Base-by-base conservation (phyloP, 2,888 invertebrate species). In the Rutpela maculata region DNA sequence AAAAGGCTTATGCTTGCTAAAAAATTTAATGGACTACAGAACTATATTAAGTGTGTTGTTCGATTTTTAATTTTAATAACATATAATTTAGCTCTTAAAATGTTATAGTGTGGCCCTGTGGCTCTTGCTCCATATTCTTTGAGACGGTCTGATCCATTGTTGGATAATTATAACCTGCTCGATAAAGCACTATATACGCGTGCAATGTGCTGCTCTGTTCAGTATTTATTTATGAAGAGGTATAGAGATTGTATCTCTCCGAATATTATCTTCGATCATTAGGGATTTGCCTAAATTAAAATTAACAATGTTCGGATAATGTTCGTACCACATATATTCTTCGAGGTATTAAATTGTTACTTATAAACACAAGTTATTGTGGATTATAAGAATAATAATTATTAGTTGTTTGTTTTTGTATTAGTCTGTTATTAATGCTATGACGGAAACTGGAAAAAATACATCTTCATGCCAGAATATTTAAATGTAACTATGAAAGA, bases 11-110 rank as follows among this genome's bases (percentile, higher is more conserved):
- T 15, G 59, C 62, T 78, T 75, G 80, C 80, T 77, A 77, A 80
- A 79, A 80, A 80, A 59, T 75, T 74, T 81, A 81, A 81, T 81
- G 79, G 81, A 74, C 79, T 74, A 67, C 79, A 78, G 75, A 77
- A 75, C 71, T 73, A 75, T 76, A 75, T 70, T 76, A 82, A 80
- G 80, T 78, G 77, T 77, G 75, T 78, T 78, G 80, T 81, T 84
- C 83, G 83, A 84, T 85, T 86, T 86, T 85, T 84, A 86, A 85
- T 83, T 85, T 84, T 87, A 87, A 88, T 88, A 88, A 87, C 85
- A 86, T 88, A 86, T 88, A 88, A 88, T 88, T 88, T 88, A 82
- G 85, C 80, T 86, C 83, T 86, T 86, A 86, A 86, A 86, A 87
- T 86, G 87, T 86, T 87, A 82, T 85, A 85, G 87, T 86, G 86